Evolutionary conservation across 2,888 invertebrate species (phyloP), one percentile per base, ranked within the genome.

Genomic region (Crossocerus cetratus): DNA sequence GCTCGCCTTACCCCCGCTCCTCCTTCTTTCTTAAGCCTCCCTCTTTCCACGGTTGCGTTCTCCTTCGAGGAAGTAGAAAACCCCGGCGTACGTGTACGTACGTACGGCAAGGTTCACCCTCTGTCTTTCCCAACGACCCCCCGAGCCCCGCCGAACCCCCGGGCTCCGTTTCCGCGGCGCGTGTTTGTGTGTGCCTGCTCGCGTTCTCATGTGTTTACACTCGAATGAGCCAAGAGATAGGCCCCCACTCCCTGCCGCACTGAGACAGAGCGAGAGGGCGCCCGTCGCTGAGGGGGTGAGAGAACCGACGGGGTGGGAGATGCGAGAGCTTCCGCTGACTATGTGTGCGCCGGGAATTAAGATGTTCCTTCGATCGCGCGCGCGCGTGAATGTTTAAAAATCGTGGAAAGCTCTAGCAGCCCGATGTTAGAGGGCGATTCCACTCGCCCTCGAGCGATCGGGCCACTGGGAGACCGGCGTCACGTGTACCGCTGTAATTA

Each of bases 131-230:
- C 49, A 22, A 21, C 8, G 21, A 20, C 2, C 22, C 5, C 44
- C 60, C 49, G 16, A 18, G 16, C n/a, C 49, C 49, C 49, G 5
- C 49, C 8, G n/a, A 4, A 5, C n/a, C 49, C 49, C 49, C 49
- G 4, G 49, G 49, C 49, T 16, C 49, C 49, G 16, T 32, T 32
- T 32, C 57, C 44, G 55, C 23, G 66, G 32, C 32, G 32, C 64
- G 58, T 55, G 58, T 57, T 57, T 58, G 49, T 45, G 23, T 20
- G 56, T 56, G 53, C 49, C 49, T 53, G 68, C 65, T 65, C 69
- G 59, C 54, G 65, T 58, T 64, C 65, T 73, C 72, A 73, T 61
- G 73, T 79, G 82, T 79, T 81, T 74, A 77, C 69, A 63, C 74
- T 72, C 72, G 72, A 74, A 66, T 60, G 68, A 69, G 62, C 79